These are phyloP conservation scores for Helarctos malayanus DNA, from an alignment of 2,797 vertebrate genomes.

Conservation along the genomic window DNA sequence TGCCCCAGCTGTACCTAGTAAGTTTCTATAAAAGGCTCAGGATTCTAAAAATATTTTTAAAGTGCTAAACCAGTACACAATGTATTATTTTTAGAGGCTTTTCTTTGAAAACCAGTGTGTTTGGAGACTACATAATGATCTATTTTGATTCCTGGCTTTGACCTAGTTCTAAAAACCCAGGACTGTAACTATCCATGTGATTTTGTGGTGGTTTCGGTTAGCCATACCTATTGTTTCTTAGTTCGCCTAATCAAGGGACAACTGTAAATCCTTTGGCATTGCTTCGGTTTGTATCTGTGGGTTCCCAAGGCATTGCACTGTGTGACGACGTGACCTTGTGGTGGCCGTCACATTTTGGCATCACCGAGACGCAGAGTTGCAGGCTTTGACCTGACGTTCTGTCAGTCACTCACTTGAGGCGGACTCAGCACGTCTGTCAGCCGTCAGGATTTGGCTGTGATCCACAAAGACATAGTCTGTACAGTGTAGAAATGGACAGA, in stretches of 20 bases:
- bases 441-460: background rate
- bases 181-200: background rate
- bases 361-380: background rate
- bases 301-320: background rate
- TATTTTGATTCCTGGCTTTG: conserved; percentile 27
- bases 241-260: background rate
- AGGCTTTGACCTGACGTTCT: background rate
- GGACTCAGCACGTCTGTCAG: background rate
- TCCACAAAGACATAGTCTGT: background rate
- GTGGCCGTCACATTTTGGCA: fast-evolving
- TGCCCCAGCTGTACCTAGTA: conserved; percentile 79
- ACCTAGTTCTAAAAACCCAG: conserved; percentile 32
- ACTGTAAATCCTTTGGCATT: background rate
- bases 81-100: conserved; percentile 51
- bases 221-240: background rate
- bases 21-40: conserved; percentile 75
- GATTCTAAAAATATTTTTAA: background rate
- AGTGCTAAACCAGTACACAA: background rate
- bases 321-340: too few relatives aligned
- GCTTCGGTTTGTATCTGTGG: background rate
- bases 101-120: conserved; percentile 51
- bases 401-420: background rate
- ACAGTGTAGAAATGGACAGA: background rate
- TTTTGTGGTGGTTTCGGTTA: background rate
- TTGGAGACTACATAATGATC: background rate